phyloP scores from a whole-genome alignment of 2,797 vertebrate species.

The Cercopithecus mitis region DNA sequence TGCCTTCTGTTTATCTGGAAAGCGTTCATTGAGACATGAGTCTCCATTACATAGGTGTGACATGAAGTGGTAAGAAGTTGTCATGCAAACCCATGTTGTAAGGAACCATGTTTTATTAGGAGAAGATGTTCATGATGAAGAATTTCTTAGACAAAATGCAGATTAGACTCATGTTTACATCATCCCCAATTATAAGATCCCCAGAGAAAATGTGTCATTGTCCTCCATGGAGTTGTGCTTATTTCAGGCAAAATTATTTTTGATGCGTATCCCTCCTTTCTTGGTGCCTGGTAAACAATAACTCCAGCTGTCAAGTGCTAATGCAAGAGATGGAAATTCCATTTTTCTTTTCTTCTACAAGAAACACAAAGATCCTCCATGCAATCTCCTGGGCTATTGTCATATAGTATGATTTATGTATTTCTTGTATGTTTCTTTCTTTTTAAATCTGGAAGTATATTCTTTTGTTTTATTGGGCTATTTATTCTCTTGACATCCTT shows the following conservation, averaged over 20 bases:
- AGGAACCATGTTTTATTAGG: background rate
- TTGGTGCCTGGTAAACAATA: constrained; percentile 20
- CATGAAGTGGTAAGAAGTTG: constrained; percentile 5
- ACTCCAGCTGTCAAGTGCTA: constrained; percentile 53
- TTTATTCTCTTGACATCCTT: constrained; percentile 79
- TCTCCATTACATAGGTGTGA: constrained; percentile 55
- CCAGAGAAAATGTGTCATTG: background rate
- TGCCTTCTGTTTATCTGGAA: constrained; percentile 65
- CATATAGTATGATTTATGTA: constrained; percentile 76
- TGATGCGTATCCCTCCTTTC: constrained; percentile 18
- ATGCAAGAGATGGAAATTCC: constrained; percentile 58
- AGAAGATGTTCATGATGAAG: background rate
- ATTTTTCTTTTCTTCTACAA: constrained; percentile 70
- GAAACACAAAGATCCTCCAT: constrained; percentile 55
- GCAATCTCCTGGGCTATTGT: constrained; percentile 70
- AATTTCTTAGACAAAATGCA: constrained; percentile 48
- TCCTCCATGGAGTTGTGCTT: background rate
- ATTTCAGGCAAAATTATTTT: constrained; percentile 50
- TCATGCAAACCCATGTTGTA: background rate
- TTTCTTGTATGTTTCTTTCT: constrained; percentile 75
- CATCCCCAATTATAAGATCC: background rate
- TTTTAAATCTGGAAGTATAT: constrained; percentile 76
- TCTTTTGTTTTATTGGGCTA: constrained; percentile 80
- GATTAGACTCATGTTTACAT: background rate
- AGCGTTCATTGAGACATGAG: constrained; percentile 38